phyloP scores from a whole-genome alignment of 2,113 vertebrate genomes.

The Alosa alosa region DNA sequence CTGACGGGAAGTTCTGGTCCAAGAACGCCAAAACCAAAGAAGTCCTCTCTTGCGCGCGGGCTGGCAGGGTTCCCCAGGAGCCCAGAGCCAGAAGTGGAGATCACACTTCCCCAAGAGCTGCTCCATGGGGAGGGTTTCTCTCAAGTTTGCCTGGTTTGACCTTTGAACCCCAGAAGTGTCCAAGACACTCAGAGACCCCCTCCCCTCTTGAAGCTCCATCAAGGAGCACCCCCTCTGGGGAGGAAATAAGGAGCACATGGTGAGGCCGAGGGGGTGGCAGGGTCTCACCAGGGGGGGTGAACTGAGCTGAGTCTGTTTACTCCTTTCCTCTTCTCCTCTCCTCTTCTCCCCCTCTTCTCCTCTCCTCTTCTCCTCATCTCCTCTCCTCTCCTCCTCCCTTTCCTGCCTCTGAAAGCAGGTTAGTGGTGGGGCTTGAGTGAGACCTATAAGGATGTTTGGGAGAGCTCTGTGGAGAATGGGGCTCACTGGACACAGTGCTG shows the following conservation, averaged over 20 bases:
- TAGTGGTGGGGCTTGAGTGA: not conserved
- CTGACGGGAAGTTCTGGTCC: not conserved
- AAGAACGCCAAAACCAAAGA: not conserved
- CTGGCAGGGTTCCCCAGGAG: not conserved
- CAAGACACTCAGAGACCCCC: constrained; percentile 23
- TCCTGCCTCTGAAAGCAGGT: not conserved
- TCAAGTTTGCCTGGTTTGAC: constrained; percentile 24
- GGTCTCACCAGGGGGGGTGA: not conserved
- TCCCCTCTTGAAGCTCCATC: not conserved
- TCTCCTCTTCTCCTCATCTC: not conserved
- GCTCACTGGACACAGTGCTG: not conserved
- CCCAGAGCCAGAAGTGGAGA: not conserved
- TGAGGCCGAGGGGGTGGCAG: not conserved
- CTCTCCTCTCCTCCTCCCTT: not conserved
- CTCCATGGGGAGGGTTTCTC: not conserved
- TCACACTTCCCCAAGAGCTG: not conserved
- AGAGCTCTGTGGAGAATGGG: not conserved
- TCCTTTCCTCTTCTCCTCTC: not conserved
- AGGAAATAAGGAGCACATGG: constrained; percentile 45
- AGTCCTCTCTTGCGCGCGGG: not conserved
- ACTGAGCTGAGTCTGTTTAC: constrained; percentile 7
- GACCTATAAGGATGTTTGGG: not conserved
- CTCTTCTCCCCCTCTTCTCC: not conserved
- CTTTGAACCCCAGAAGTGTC: constrained; percentile 27
- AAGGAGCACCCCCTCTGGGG: constrained; percentile 15